Percentiles rank a stretch among this genome's conserved stretches.
Conservation (phyloP, 2,797 vertebrate genomes). For the Apodemus agrarius region DNA sequence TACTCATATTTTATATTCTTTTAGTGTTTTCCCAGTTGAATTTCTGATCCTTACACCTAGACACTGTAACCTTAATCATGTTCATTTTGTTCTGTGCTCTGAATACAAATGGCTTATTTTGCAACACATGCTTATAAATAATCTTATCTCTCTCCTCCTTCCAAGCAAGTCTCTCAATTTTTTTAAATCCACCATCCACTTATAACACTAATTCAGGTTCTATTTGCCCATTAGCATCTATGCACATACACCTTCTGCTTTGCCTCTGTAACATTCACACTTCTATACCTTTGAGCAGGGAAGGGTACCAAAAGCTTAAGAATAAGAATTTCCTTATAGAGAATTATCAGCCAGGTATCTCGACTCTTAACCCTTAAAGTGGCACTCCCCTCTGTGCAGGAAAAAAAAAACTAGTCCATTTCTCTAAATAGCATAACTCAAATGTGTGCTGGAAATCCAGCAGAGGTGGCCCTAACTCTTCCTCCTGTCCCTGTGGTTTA, state of each 20-base stretch:
- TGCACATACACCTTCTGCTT: neutral
- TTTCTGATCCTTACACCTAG: slow-evolving; percentile 78
- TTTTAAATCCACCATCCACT: slow-evolving; percentile 47
- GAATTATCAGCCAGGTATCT: neutral
- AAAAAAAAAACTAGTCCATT: neutral
- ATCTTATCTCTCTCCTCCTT: slow-evolving; percentile 53
- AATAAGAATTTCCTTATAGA: slow-evolving; percentile 27
- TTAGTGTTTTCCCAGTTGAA: slow-evolving; percentile 71
- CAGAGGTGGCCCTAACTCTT: neutral
- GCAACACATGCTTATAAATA: slow-evolving; percentile 71
- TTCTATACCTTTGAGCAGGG: neutral
- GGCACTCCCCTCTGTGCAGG: neutral
- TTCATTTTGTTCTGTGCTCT: slow-evolving; percentile 80
- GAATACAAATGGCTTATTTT: slow-evolving; percentile 82
- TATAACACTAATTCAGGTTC: slow-evolving; percentile 8
- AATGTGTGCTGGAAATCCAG: neutral
- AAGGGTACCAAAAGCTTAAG: neutral
- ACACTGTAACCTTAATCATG: slow-evolving; percentile 83
- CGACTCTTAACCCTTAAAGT: slow-evolving; percentile 6
- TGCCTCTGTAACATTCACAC: neutral
- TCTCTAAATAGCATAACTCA: neutral
- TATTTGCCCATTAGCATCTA: slow-evolving; percentile 28
- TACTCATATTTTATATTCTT: slow-evolving; percentile 77
- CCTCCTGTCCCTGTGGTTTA: neutral
- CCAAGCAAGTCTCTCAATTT: slow-evolving; percentile 45